phyloP scores from a whole-genome alignment of 2,888 invertebrate species.

The Amphipyra berbera region DNA sequence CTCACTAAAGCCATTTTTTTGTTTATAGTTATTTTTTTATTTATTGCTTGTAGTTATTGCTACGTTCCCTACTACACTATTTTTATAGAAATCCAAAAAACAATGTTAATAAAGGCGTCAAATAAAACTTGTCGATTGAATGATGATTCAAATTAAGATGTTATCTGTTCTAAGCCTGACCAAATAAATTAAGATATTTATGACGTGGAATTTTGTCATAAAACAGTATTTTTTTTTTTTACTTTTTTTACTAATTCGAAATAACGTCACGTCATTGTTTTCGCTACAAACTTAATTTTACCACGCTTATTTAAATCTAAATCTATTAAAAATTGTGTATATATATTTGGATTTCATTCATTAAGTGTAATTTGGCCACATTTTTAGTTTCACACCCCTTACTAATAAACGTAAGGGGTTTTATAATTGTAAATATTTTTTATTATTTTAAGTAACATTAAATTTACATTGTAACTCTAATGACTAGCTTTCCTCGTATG shows the following conservation, averaged over 20 bases:
- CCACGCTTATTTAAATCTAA: slow-evolving; percentile 62
- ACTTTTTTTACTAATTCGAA: slow-evolving; percentile 23
- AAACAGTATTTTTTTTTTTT: slow-evolving; percentile 12
- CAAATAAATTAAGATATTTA: slow-evolving; percentile 19
- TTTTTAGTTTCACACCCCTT: slow-evolving; percentile 85
- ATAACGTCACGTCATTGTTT: slow-evolving; percentile 45
- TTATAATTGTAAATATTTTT: slow-evolving; percentile 86
- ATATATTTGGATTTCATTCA: slow-evolving; percentile 88
- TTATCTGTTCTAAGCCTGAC: slow-evolving; percentile 16
- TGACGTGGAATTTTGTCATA: slow-evolving; percentile 37
- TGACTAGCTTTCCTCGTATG: slow-evolving; percentile 89
- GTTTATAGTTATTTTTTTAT: slow-evolving; percentile 70
- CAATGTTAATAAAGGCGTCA: slow-evolving; percentile 61
- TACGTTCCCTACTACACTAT: slow-evolving; percentile 81
- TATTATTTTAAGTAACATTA: slow-evolving; percentile 76
- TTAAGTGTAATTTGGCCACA: slow-evolving; percentile 90
- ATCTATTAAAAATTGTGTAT: slow-evolving; percentile 86
- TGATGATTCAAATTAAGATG: slow-evolving; percentile 24
- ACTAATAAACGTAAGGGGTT: slow-evolving; percentile 82
- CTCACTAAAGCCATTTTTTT: slow-evolving; percentile 82
- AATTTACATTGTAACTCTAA: slow-evolving; percentile 88
- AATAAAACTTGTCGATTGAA: slow-evolving; percentile 38
- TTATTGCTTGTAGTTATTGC: slow-evolving; percentile 88
- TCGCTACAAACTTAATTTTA: slow-evolving; percentile 55
- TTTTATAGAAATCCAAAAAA: slow-evolving; percentile 68